phyloP scores from a whole-genome alignment of 1,140 invertebrate species.

The Saxidomus purpurata region DNA sequence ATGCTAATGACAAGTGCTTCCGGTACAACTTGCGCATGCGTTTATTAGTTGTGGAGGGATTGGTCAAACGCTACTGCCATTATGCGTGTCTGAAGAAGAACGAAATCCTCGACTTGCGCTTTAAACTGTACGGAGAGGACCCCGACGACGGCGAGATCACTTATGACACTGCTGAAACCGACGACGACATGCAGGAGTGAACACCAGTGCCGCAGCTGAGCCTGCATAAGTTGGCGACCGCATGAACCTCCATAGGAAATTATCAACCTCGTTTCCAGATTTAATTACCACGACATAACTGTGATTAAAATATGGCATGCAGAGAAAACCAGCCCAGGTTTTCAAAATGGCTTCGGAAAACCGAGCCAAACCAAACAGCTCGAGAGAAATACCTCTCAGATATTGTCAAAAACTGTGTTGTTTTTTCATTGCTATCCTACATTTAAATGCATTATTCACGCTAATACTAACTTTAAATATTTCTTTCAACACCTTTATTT shows the following conservation, averaged over 20 bases:
- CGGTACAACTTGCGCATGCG: conserved; percentile 58
- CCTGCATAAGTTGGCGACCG: background rate
- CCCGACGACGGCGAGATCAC: conserved; percentile 42
- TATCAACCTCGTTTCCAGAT: background rate
- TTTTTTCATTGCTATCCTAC: too few relatives aligned
- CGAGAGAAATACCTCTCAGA: too few relatives aligned
- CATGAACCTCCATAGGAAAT: background rate
- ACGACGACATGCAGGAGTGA: background rate
- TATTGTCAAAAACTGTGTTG: too few relatives aligned
- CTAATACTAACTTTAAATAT: too few relatives aligned
- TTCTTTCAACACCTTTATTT: too few relatives aligned
- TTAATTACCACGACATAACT: background rate
- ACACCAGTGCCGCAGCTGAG: background rate
- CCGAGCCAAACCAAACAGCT: background rate
- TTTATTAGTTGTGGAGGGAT: conserved; percentile 35
- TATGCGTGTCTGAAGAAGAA: conserved; percentile 51
- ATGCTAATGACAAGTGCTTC: conserved; percentile 25
- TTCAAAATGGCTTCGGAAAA: background rate
- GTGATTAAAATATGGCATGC: background rate
- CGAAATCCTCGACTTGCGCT: conserved; percentile 45
- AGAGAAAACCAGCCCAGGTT: background rate
- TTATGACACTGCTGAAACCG: background rate
- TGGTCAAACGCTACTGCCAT: conserved; percentile 42
- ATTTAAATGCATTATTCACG: too few relatives aligned
- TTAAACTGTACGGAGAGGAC: conserved; percentile 47